Evolutionary conservation across 2,888 invertebrate species (phyloP).

Genomic region (Drosophila prolongata): DNA sequence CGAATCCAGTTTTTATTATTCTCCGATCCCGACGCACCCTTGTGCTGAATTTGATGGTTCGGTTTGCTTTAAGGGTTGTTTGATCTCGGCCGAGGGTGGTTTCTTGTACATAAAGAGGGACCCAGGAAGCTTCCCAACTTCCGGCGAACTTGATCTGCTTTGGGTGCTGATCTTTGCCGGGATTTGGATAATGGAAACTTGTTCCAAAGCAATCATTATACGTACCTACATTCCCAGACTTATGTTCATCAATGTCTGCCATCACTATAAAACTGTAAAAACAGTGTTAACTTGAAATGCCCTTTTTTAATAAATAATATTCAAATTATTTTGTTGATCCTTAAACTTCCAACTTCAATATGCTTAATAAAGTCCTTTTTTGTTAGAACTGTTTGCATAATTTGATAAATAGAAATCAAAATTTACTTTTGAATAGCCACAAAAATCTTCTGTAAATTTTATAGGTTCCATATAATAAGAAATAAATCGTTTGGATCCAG

Average conservation of each 20-base stretch:
- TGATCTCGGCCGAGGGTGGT: constrained; percentile 10
- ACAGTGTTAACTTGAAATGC: neutral
- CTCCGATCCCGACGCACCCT: constrained; percentile 2
- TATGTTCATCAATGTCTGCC: neutral
- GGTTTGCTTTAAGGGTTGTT: constrained; percentile 1
- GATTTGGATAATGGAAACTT: constrained; percentile 3
- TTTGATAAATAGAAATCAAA: too few relatives aligned
- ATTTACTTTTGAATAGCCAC: too few relatives aligned
- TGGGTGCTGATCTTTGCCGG: constrained; percentile 14
- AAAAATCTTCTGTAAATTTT: too few relatives aligned
- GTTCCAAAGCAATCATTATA: neutral
- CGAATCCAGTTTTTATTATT: constrained; percentile 30
- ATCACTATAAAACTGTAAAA: neutral
- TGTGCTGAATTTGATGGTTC: neutral
- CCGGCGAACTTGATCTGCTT: constrained; percentile 33
- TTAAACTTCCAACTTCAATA: too few relatives aligned
- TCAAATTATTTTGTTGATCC: too few relatives aligned
- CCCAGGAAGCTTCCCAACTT: constrained; percentile 28
- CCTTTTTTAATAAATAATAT: too few relatives aligned
- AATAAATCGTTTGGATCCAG: too few relatives aligned
- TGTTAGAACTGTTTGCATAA: too few relatives aligned
- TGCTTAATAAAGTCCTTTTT: too few relatives aligned
- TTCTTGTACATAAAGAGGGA: constrained; percentile 3
- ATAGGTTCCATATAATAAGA: too few relatives aligned
- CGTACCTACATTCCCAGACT: neutral